phyloP scores from a whole-genome alignment of 2,888 invertebrate genomes.

The Diplazon laetatorius region DNA sequence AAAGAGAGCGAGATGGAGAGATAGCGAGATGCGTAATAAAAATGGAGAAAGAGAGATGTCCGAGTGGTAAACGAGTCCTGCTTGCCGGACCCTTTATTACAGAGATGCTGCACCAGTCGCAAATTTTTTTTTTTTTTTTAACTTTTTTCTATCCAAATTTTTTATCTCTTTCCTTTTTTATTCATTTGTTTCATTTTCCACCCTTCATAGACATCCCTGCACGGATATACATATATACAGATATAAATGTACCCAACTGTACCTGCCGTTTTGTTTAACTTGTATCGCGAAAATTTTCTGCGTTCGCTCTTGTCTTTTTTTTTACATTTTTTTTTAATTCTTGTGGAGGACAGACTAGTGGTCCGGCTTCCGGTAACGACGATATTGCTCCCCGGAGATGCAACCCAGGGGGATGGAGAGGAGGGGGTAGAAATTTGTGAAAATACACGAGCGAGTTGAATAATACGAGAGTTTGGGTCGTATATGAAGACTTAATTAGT shows the following conservation, averaged over 20 bases:
- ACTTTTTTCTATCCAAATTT: too few relatives aligned
- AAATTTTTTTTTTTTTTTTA: too few relatives aligned
- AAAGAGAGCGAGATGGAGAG: too few relatives aligned
- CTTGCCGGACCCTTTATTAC: slow-evolving; percentile 65
- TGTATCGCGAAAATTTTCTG: slow-evolving; percentile 79
- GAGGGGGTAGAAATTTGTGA: slow-evolving; percentile 57
- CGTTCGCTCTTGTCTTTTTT: slow-evolving; percentile 59
- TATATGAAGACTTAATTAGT: slow-evolving; percentile 34
- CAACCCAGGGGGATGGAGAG: too few relatives aligned
- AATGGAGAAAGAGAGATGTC: slow-evolving; percentile 65
- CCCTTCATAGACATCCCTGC: slow-evolving; percentile 45
- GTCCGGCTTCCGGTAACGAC: slow-evolving; percentile 57
- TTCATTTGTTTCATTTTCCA: slow-evolving; percentile 60
- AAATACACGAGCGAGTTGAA: slow-evolving; percentile 41
- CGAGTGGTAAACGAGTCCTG: slow-evolving; percentile 54
- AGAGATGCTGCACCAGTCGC: slow-evolving; percentile 49
- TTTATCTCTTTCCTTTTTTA: too few relatives aligned
- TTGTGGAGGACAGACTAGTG: too few relatives aligned
- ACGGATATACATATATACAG: slow-evolving; percentile 53
- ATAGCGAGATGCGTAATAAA: too few relatives aligned
- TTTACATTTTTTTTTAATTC: too few relatives aligned
- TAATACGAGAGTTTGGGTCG: slow-evolving; percentile 44
- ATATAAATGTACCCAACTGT: too few relatives aligned
- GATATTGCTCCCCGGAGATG: slow-evolving; percentile 80
- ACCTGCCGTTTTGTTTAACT: slow-evolving; percentile 80